A percentile compares a stretch with the other conserved stretches of the same genome.
Evolutionary conservation across 2,797 vertebrate species (phyloP).

Genomic region (Gambelia wislizenii): DNA sequence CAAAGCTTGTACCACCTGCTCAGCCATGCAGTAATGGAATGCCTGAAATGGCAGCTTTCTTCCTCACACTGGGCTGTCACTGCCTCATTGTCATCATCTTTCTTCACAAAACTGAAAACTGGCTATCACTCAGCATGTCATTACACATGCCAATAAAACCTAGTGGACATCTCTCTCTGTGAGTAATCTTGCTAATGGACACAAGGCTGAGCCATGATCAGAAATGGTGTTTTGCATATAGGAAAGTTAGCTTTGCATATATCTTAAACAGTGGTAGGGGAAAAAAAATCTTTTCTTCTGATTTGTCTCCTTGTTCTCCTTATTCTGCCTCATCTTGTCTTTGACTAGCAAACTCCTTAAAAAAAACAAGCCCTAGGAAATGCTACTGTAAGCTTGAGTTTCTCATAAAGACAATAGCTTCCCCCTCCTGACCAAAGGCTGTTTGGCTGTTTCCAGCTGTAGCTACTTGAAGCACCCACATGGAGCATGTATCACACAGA

Average conservation of each 20-base stretch:
- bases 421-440: constrained; percentile 62
- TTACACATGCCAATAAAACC: constrained; percentile 50
- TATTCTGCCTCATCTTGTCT: constrained; percentile 44
- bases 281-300: constrained; percentile 7
- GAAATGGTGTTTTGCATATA: constrained; percentile 57
- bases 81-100: constrained; percentile 42
- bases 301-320: not conserved
- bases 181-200: constrained; percentile 70
- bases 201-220: constrained; percentile 55
- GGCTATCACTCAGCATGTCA: constrained; percentile 61
- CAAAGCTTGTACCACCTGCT: not conserved
- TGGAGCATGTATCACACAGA: constrained; percentile 82
- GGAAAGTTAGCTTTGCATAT: constrained; percentile 55
- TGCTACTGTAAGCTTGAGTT: constrained; percentile 65
- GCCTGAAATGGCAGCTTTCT: constrained; percentile 53
- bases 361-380: constrained; percentile 57
- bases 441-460: constrained; percentile 80
- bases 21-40: not conserved
- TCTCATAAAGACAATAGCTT: constrained; percentile 82
- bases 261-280: constrained; percentile 61
- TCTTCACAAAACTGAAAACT: constrained; percentile 28
- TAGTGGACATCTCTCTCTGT: constrained; percentile 7
- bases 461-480: constrained; percentile 77
- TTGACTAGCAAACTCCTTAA: constrained; percentile 60
- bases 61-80: constrained; percentile 3